These are phyloP conservation scores for Grammomys dolichurus DNA, from an alignment of 2,113 vertebrate species.

Conservation along the genomic window DNA sequence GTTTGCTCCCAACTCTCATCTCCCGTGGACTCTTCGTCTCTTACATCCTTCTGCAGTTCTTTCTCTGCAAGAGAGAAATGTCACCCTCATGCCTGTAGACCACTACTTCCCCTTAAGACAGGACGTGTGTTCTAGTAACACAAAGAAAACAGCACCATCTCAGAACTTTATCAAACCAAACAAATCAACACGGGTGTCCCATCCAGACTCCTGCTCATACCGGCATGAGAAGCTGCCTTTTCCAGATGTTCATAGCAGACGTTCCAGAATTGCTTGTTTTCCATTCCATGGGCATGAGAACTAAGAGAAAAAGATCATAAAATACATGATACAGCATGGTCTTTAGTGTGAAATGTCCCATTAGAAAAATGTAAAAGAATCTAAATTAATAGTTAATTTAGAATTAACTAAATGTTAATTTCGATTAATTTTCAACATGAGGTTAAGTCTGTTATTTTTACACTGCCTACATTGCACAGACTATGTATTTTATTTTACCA, in stretches of 20 bases:
- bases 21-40: constrained; percentile 48
- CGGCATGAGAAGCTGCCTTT: constrained; percentile 90
- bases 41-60: constrained; percentile 88
- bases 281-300: constrained; percentile 95
- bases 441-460: background rate
- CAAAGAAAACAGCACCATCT: background rate
- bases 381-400: too few relatives aligned
- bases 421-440: background rate
- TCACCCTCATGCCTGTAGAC: background rate
- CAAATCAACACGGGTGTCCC: background rate
- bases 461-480: background rate
- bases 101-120: background rate
- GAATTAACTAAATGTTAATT: constrained; percentile 42
- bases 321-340: background rate
- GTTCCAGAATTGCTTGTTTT: constrained; percentile 97
- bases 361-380: background rate
- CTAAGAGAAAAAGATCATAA: constrained; percentile 85
- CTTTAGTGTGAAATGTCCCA: background rate
- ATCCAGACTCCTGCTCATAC: constrained; percentile 77
- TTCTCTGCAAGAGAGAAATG: constrained; percentile 87
- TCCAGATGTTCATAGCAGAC: constrained; percentile 95
- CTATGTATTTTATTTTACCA: background rate
- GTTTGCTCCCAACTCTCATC: constrained; percentile 85
- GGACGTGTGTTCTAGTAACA: background rate
- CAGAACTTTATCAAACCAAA: background rate